Conservation (phyloP, 2,888 invertebrate genomes). For the Zygogramma bicolorata region DNA sequence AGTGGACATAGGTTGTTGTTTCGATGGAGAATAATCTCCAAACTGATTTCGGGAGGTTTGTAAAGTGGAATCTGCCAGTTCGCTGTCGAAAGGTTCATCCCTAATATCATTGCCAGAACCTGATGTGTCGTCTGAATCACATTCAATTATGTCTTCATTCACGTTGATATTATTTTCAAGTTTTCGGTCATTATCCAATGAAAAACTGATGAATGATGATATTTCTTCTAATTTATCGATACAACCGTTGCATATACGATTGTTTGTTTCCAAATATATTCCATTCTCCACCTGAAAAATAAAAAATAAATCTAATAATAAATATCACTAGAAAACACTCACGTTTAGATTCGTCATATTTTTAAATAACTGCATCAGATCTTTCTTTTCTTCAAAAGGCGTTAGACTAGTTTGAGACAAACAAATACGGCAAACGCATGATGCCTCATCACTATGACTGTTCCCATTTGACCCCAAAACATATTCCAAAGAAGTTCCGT, state of each 20-base stretch:
- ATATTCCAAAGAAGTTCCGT: no score
- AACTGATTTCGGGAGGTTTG: not conserved
- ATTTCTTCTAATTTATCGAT: not conserved
- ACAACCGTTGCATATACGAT: not conserved
- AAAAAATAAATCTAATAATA: not conserved
- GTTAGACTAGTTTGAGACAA: no score
- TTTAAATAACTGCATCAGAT: no score
- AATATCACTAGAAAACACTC: not conserved
- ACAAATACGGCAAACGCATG: no score
- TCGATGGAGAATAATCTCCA: no score
- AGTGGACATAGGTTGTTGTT: not conserved
- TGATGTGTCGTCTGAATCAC: not conserved
- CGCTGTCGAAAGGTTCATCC: not conserved
- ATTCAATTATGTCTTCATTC: not conserved
- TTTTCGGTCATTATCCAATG: not conserved
- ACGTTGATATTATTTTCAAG: not conserved
- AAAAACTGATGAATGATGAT: not conserved
- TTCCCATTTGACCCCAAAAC: no score
- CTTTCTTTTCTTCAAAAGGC: no score
- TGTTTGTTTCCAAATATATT: not conserved
- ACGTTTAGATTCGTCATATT: no score
- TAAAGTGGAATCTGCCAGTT: not conserved
- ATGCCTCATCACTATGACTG: no score
- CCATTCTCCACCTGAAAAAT: not conserved
- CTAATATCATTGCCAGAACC: not conserved